Evolutionary conservation across 2,113 vertebrate genomes (phyloP).

Genomic region (Salvelinus namaycush): DNA sequence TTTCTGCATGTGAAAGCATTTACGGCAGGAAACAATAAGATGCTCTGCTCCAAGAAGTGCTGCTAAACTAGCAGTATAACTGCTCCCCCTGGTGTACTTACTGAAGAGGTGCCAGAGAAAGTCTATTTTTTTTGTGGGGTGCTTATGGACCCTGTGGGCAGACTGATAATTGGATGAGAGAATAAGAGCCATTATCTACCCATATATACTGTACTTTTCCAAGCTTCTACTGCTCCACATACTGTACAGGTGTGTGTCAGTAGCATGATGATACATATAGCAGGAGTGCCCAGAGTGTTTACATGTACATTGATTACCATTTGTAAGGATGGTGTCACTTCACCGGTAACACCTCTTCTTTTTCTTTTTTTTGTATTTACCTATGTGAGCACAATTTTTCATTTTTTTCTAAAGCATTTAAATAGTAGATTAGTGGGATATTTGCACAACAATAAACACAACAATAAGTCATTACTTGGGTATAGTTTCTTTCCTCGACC

Average conservation of each 20-base stretch:
- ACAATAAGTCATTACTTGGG: background rate
- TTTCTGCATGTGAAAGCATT: slow-evolving; percentile 56
- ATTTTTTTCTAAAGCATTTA: too few species aligned
- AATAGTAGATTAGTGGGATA: background rate
- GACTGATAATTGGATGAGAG: slow-evolving; percentile 56
- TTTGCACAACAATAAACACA: background rate
- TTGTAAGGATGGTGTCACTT: background rate
- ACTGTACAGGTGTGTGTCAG: background rate
- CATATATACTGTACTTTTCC: background rate
- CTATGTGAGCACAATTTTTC: too few species aligned
- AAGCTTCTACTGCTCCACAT: background rate
- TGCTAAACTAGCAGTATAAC: slow-evolving; percentile 74
- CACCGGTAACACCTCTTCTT: too few species aligned
- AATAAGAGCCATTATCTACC: background rate
- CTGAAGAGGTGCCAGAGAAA: slow-evolving; percentile 58
- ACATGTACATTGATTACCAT: background rate
- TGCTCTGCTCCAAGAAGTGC: slow-evolving; percentile 27
- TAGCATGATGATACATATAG: background rate
- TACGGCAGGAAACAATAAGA: slow-evolving; percentile 56
- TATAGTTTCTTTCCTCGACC: background rate
- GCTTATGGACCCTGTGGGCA: slow-evolving; percentile 66
- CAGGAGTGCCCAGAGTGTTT: background rate
- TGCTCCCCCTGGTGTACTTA: slow-evolving; percentile 80
- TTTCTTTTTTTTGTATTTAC: too few species aligned
- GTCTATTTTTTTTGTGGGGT: slow-evolving; percentile 42